These are phyloP conservation scores for Amphibalanus amphitrite DNA, from an alignment of 1,140 invertebrate species.

Conservation along the genomic window DNA sequence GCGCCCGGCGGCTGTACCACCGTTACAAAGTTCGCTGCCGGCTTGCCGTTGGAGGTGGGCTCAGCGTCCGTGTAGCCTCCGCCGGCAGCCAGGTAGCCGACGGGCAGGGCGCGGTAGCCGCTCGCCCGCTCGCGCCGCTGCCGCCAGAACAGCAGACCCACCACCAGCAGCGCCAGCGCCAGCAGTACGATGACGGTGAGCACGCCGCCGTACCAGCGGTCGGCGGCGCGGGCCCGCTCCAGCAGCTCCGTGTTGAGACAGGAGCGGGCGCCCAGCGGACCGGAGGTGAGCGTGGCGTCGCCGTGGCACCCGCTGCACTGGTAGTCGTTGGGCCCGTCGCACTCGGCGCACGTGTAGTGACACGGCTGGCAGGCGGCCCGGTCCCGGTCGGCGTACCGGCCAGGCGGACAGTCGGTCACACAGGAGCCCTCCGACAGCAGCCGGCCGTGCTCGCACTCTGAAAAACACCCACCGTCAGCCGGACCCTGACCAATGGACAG, in stretches of 20 bases:
- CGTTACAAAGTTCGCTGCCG: not conserved
- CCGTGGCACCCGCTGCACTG: constrained; percentile 35
- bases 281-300: constrained; percentile 27
- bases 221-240: no score
- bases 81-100: not conserved
- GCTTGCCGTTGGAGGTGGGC: not conserved
- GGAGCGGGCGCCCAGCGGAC: not conserved
- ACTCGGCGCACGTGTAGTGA: constrained; percentile 39
- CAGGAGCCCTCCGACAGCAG: not conserved
- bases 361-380: constrained; percentile 27
- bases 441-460: not conserved
- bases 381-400: constrained; percentile 5
- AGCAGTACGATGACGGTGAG: not conserved
- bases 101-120: not conserved
- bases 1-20: not conserved
- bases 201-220: not conserved
- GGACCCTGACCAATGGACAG: no score
- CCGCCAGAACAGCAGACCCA: not conserved
- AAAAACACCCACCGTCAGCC: not conserved
- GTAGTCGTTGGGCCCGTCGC: constrained; percentile 35
- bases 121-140: not conserved
- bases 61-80: not conserved
- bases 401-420: constrained; percentile 8
- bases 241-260: not conserved
- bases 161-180: not conserved